Base-by-base conservation (phyloP, 2,888 invertebrate genomes). In the Anorthoa munda region DNA sequence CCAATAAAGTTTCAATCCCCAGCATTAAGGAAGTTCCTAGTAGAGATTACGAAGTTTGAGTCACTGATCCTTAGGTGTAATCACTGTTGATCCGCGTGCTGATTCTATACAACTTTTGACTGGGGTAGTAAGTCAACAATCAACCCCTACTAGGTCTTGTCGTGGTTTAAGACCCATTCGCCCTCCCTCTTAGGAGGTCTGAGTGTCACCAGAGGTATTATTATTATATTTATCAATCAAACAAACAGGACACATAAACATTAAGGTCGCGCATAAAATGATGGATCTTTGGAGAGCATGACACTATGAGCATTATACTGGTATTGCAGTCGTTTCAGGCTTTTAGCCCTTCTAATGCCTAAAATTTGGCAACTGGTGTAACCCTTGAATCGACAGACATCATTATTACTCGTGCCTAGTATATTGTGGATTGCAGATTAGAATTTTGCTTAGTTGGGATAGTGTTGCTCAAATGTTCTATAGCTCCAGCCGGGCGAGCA, bases 31-130 rank as follows among this genome's bases (percentile, higher is more conserved):
- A 48, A 56, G 53, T n/a, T 26, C n/a, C 55, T 71, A 48, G 18
- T 13, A n/a, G 45, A 60, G 66, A 65, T 66, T 65, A 76, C 23
- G 2, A 76, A 81, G 64, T 81, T 65, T n/a, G 46, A 64, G 50
- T 17, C 59, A 31, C 68, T 64, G 50, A 72, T 63, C 21, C 23
- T 53, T 21, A 50, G 63, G 46, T 56, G 45, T 58, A 26, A 73
- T 48, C 31, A 26, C 73, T 26, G 21, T 48, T 66, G 15, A 50
- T 77, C 50, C 56, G 15, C 39, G 18, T 64, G 39, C 55, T 56
- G 39, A 68, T 68, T 78, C 76, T 64, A 68, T 60, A 51, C 21
- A 13, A 65, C 18, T 56, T 68, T 26, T 60, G 23, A n/a, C 12
- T 2, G 7, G 21, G 12, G 3, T 26, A 23, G 21, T 48, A 46